Evolutionary conservation across 2,888 invertebrate genomes (phyloP).

Genomic region (Drosophila subsilvestris): DNA sequence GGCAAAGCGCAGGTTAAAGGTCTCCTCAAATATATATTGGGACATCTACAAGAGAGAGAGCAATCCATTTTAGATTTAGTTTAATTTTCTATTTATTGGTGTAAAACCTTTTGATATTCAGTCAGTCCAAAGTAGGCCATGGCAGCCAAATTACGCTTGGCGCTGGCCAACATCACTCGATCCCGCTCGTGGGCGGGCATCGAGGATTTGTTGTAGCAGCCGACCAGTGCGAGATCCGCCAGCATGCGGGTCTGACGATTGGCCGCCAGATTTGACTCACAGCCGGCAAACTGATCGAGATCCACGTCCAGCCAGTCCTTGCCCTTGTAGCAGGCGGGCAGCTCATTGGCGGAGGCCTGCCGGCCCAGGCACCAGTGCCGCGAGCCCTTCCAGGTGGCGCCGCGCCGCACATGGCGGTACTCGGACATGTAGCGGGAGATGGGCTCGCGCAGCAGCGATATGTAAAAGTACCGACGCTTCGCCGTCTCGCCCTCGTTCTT

Average conservation of each 20-base stretch:
- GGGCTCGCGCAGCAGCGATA: slow-evolving; percentile 97
- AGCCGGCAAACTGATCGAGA: slow-evolving; percentile 94
- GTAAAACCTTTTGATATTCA: slow-evolving; percentile 94
- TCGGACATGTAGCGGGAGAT: slow-evolving; percentile 97
- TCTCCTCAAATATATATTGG: slow-evolving; percentile 97
- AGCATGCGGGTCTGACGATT: slow-evolving; percentile 99
- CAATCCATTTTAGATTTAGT: not conserved
- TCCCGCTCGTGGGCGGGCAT: slow-evolving; percentile 91
- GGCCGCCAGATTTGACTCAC: slow-evolving; percentile 96
- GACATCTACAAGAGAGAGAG: slow-evolving; percentile 87
- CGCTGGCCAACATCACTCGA: slow-evolving; percentile 95
- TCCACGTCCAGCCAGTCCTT: slow-evolving; percentile 95
- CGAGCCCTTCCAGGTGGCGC: slow-evolving; percentile 97
- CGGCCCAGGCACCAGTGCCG: slow-evolving; percentile 90
- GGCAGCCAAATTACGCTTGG: slow-evolving; percentile 95
- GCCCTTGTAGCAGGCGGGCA: slow-evolving; percentile 91
- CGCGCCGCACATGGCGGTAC: slow-evolving; percentile 97
- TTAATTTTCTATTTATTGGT: too few relatives aligned
- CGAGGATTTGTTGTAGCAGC: slow-evolving; percentile 95
- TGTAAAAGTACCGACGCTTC: slow-evolving; percentile 96
- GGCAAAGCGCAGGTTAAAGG: slow-evolving; percentile 95
- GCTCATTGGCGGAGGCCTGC: slow-evolving; percentile 91
- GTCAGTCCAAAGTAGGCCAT: slow-evolving; percentile 99
- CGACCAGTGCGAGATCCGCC: slow-evolving; percentile 96
- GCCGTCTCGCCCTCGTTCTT: slow-evolving; percentile 93